phyloP scores from a whole-genome alignment of 2,797 vertebrate species.

The Oryzias dopingdopingensis region DNA sequence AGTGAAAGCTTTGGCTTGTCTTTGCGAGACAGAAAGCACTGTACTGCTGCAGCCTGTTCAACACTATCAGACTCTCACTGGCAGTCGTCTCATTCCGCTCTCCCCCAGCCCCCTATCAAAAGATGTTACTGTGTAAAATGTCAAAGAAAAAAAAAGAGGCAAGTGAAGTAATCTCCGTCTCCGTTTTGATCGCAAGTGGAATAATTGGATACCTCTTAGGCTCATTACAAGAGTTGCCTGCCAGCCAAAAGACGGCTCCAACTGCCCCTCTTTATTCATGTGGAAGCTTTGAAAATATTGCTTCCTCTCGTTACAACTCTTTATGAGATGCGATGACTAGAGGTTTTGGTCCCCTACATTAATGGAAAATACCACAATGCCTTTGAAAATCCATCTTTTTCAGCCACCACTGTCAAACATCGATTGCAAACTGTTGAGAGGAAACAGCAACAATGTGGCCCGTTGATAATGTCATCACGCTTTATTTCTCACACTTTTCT shows the following conservation, averaged over 20 bases:
- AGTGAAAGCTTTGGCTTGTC: constrained; percentile 42
- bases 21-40: constrained; percentile 35
- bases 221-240: constrained; percentile 77
- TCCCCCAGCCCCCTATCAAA: constrained; percentile 69
- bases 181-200: constrained; percentile 79
- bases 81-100: constrained; percentile 37
- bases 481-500: constrained; percentile 37
- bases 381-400: constrained; percentile 68
- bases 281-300: constrained; percentile 70
- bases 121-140: constrained; percentile 74
- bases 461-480: constrained; percentile 54
- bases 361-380: constrained; percentile 62
- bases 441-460: constrained; percentile 53
- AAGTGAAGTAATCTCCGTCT: constrained; percentile 72
- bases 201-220: constrained; percentile 81
- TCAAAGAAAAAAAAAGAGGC: constrained; percentile 68
- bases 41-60: constrained; percentile 67
- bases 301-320: constrained; percentile 68
- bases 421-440: constrained; percentile 36
- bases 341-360: constrained; percentile 66
- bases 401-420: constrained; percentile 59
- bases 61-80: constrained; percentile 76
- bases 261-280: constrained; percentile 72
- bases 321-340: constrained; percentile 62
- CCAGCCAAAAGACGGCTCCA: constrained; percentile 72